Conservation (phyloP, 1,140 invertebrate species). For the Colletes latitarsis region DNA sequence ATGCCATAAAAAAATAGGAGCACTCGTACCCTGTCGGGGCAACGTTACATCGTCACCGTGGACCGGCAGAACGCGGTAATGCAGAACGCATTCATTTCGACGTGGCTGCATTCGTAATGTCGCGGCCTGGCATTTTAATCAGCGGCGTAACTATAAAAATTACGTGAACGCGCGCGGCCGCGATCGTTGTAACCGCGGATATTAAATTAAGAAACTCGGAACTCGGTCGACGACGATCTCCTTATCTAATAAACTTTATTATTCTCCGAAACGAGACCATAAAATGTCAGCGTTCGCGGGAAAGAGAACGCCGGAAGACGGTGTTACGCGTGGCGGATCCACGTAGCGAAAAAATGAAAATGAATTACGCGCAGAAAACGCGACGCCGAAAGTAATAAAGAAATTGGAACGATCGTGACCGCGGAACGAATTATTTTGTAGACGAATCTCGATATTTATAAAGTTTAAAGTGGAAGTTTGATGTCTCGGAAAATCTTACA, state of each 20-base stretch:
- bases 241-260: not conserved
- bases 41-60: constrained; percentile 53
- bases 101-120: constrained; percentile 66
- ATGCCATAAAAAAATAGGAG: constrained; percentile 69
- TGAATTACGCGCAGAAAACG: too few relatives aligned
- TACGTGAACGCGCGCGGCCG: constrained; percentile 29
- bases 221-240: not conserved
- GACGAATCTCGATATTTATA: not conserved
- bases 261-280: not conserved
- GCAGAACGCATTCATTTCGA: constrained; percentile 69
- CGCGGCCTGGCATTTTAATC: constrained; percentile 65
- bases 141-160: constrained; percentile 61
- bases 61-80: constrained; percentile 56
- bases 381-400: too few relatives aligned
- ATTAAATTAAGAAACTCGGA: constrained; percentile 58
- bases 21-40: constrained; percentile 29
- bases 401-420: too few relatives aligned
- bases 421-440: not conserved
- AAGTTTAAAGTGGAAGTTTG: too few relatives aligned
- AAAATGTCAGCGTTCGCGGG: not conserved
- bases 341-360: too few relatives aligned
- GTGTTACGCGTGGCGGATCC: too few relatives aligned
- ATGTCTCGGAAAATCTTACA: too few relatives aligned
- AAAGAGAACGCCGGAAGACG: too few relatives aligned
- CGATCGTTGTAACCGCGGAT: constrained; percentile 31